Evolutionary conservation across 2,113 vertebrate genomes (phyloP), one percentile per base, ranked within the genome.

Genomic region (Laterallus jamaicensis): DNA sequence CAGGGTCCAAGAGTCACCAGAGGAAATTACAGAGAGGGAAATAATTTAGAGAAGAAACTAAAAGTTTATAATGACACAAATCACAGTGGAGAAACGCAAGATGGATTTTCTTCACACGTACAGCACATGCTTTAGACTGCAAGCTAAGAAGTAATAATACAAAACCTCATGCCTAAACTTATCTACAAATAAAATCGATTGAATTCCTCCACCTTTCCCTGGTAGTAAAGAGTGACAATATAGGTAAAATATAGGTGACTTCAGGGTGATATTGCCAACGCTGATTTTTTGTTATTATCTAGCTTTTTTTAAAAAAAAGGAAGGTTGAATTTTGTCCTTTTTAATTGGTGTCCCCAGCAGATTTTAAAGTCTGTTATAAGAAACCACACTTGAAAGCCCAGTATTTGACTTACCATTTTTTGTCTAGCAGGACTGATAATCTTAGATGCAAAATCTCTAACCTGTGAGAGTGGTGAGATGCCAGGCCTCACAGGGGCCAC

Each of bases 1-100:
- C 63, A 71, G 71, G 25, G 37, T 90, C 71, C 22, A 31, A 42
- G 52, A 82, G 31, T 83, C 82, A 90, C 39, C 52, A 54, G 60
- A 89, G n/a, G 35, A 96, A 91, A 93, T 93, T 77, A 68, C 32
- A 83, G 62, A 81, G 28, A 80, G 21, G 37, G 35, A 64, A 86
- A 78, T 95, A 76, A 88, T 93, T 80, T 86, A 44, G 39, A 78
- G 71, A 63, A 83, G 39, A 92, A 94, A 78, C 42, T 86, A 49
- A 35, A 88, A 66, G 47, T 93, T 93, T 95, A 59, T 86, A 75
- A 63, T 60, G 71, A 56, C 71, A 42, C 40, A 81, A 92, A 81
- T 90, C 68, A 90, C 64, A 83, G 39, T 44, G 59, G 76, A 83
- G 56, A 80, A 85, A 70, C 0, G 0, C 35, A 59, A 54, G 62